phyloP scores from a whole-genome alignment of 2,113 vertebrate species.

The Onychorhynchus coronatus region DNA sequence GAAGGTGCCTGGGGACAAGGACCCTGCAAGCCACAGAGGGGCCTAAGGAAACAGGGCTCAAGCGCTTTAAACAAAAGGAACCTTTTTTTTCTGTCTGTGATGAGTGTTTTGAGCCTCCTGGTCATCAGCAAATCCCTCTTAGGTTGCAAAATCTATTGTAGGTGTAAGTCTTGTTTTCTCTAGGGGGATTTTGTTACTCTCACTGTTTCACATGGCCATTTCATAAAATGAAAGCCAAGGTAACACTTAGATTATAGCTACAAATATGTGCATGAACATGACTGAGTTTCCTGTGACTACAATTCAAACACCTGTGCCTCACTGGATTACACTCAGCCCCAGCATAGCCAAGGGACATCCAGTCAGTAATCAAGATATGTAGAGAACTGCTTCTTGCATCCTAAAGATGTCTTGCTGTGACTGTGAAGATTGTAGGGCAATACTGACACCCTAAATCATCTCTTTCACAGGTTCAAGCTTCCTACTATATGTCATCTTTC shows the following conservation, averaged over 20 bases:
- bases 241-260: background rate
- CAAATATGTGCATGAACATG: background rate
- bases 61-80: background rate
- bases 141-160: background rate
- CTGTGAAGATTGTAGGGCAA: background rate
- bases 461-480: background rate
- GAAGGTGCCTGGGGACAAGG: background rate
- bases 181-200: background rate
- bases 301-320: background rate
- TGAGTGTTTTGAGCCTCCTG: background rate
- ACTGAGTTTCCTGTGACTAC: background rate
- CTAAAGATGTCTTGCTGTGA: background rate
- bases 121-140: background rate
- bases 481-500: background rate
- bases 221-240: background rate
- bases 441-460: background rate
- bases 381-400: background rate
- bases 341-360: background rate
- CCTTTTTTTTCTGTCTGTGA: background rate
- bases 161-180: background rate
- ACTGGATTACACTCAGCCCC: background rate
- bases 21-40: accelerated
- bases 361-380: background rate
- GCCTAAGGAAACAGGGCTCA: background rate
- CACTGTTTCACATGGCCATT: background rate